Evolutionary conservation across 2,797 vertebrate genomes (phyloP).

Genomic region (Apogon talboti): DNA sequence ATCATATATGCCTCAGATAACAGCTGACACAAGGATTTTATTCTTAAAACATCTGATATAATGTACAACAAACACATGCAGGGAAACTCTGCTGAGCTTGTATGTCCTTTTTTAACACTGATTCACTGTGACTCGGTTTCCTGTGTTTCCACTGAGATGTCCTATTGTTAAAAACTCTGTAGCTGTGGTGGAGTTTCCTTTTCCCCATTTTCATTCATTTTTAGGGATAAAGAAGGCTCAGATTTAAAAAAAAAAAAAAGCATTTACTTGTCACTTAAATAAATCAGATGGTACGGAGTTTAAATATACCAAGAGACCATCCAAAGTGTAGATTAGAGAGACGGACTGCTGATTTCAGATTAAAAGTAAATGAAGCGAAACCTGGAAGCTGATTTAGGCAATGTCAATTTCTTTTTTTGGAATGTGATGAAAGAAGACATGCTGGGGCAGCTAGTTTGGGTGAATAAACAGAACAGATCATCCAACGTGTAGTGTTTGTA

Average conservation of each 20-base stretch:
- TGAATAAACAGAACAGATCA: constrained; percentile 54
- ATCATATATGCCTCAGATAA: constrained; percentile 14
- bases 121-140: constrained; percentile 14
- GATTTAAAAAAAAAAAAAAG: too few species aligned
- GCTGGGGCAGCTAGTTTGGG: constrained; percentile 23
- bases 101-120: constrained; percentile 18
- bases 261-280: too few species aligned
- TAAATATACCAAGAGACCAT: too few species aligned
- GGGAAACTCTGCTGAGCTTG: constrained; percentile 28
- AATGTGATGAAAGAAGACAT: constrained; percentile 30
- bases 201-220: too few species aligned
- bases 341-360: not conserved
- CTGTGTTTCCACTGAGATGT: constrained; percentile 18
- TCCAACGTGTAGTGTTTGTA: constrained; percentile 50
- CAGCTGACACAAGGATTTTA: constrained; percentile 35
- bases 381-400: not conserved
- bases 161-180: constrained; percentile 8
- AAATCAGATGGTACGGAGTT: too few species aligned
- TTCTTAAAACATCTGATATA: constrained; percentile 19
- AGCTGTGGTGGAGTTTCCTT: constrained; percentile 2
- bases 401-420: not conserved
- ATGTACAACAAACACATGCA: constrained; percentile 26
- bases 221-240: too few species aligned
- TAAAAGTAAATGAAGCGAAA: constrained; percentile 6
- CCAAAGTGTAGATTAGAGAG: too few species aligned